These are phyloP conservation scores for Pyrgilauda ruficollis DNA, from an alignment of 2,113 vertebrate genomes.

Conservation along the genomic window DNA sequence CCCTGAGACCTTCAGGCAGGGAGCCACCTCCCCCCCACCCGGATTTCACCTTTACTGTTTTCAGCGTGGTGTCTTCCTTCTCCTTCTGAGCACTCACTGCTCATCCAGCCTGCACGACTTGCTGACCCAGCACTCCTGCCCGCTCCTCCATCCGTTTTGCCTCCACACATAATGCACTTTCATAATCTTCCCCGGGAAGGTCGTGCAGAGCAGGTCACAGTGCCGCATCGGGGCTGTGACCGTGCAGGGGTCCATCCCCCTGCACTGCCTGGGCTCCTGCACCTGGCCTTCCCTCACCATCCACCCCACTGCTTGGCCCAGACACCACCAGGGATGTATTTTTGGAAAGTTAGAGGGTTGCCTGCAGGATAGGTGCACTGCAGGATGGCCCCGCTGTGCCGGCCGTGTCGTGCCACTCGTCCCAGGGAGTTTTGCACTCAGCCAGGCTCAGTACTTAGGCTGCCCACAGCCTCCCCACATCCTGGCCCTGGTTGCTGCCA, in stretches of 20 bases:
- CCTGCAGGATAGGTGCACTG: not conserved
- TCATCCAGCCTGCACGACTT: not conserved
- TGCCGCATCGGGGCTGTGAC: not conserved
- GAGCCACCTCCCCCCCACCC: not conserved
- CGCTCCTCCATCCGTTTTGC: constrained; percentile 17
- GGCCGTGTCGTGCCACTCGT: fast-evolving
- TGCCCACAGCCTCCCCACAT: not conserved
- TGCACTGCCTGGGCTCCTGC: not conserved
- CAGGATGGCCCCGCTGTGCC: fast-evolving
- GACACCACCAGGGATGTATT: not conserved
- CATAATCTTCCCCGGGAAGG: not conserved
- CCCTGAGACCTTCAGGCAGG: not conserved
- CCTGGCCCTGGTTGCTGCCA: not conserved
- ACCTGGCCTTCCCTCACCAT: not conserved
- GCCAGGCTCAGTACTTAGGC: not conserved
- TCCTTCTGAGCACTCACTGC: not conserved
- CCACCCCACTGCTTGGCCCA: not conserved
- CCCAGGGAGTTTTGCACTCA: not conserved
- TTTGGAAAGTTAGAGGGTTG: not conserved
- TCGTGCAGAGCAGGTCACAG: not conserved
- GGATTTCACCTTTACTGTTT: not conserved
- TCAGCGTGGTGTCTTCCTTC: not conserved
- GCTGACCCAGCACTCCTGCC: constrained; percentile 57
- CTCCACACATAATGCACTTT: not conserved
- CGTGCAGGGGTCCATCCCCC: fast-evolving